These are phyloP conservation scores for Actinopyga echinites DNA, from an alignment of 53 echinoderm and acorn worm species.

Conservation along the genomic window DNA sequence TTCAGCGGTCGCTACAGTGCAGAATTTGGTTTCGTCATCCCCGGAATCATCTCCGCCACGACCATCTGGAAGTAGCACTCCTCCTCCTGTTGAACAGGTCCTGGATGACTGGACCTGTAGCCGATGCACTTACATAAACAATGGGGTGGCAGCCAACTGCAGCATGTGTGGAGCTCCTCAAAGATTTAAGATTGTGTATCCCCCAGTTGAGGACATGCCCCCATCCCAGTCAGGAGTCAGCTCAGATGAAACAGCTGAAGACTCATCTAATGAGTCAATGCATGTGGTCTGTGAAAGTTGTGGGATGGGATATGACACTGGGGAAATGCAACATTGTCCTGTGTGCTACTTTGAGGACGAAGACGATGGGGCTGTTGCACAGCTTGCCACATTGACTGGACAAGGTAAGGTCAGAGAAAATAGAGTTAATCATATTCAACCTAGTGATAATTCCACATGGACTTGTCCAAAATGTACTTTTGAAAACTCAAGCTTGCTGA, in stretches of 20 bases:
- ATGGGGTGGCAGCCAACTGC: slow-evolving; percentile 46
- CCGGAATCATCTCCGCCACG: not conserved
- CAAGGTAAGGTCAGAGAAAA: not conserved
- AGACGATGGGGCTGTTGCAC: slow-evolving; percentile 5
- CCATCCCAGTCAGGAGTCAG: not conserved
- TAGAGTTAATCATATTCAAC: slow-evolving; percentile 53
- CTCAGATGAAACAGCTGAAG: not conserved
- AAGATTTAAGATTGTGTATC: slow-evolving; percentile 3
- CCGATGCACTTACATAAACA: slow-evolving; percentile 79
- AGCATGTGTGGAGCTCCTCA: slow-evolving; percentile 71
- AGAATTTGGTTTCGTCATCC: slow-evolving; percentile 1
- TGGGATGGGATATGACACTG: not conserved
- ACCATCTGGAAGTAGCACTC: not conserved
- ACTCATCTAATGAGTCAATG: not conserved
- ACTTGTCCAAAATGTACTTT: slow-evolving; percentile 84
- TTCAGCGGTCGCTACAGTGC: slow-evolving; percentile 3
- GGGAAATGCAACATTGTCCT: not conserved
- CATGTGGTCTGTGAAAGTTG: slow-evolving; percentile 2
- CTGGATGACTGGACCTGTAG: slow-evolving; percentile 69
- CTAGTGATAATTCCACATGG: slow-evolving; percentile 74
- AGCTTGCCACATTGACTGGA: not conserved
- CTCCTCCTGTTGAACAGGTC: not conserved
- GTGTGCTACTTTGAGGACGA: slow-evolving; percentile 78
- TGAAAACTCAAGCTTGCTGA: slow-evolving; percentile 64
- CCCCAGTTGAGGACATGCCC: slow-evolving; percentile 5